These are phyloP conservation scores for Suillia variegata DNA, from an alignment of 2,888 invertebrate species.

Conservation along the genomic window DNA sequence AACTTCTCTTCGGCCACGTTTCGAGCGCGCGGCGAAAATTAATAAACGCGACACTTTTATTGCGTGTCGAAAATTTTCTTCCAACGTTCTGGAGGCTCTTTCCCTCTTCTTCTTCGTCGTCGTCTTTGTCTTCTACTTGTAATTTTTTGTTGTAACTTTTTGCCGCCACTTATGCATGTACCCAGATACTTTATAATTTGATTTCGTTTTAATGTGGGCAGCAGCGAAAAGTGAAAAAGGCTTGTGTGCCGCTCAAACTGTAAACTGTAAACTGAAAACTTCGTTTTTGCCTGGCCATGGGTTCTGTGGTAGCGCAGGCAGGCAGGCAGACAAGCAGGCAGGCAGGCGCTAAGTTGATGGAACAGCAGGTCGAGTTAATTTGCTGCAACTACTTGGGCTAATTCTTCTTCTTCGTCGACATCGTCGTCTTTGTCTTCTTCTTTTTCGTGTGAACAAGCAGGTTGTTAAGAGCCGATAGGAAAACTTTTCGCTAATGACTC, in stretches of 20 bases:
- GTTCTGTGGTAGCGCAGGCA: too few relatives aligned
- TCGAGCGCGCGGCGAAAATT: not conserved
- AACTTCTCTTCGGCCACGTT: too few relatives aligned
- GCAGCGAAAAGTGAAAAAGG: too few relatives aligned
- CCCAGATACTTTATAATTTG: not conserved
- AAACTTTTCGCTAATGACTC: too few relatives aligned
- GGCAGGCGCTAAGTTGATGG: not conserved
- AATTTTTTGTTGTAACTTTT: not conserved
- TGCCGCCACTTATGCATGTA: not conserved
- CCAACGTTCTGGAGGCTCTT: not conserved
- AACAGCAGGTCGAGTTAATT: not conserved
- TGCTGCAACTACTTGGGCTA: slow-evolving; percentile 4
- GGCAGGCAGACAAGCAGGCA: not conserved
- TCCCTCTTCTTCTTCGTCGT: too few relatives aligned
- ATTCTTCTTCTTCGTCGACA: not conserved
- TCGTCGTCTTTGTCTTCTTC: not conserved
- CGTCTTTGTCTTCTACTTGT: too few relatives aligned
- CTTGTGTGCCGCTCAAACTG: too few relatives aligned
- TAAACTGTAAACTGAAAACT: too few relatives aligned
- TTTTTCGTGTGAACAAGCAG: too few relatives aligned
- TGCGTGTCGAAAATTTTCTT: slow-evolving; percentile 1
- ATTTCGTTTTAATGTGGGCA: slow-evolving; percentile 1
- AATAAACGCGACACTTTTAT: slow-evolving; percentile 5
- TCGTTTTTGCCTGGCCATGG: not conserved
- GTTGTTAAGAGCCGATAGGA: too few relatives aligned